phyloP scores from a whole-genome alignment of 2,888 invertebrate genomes.

The Chaitophorus viminalis region DNA sequence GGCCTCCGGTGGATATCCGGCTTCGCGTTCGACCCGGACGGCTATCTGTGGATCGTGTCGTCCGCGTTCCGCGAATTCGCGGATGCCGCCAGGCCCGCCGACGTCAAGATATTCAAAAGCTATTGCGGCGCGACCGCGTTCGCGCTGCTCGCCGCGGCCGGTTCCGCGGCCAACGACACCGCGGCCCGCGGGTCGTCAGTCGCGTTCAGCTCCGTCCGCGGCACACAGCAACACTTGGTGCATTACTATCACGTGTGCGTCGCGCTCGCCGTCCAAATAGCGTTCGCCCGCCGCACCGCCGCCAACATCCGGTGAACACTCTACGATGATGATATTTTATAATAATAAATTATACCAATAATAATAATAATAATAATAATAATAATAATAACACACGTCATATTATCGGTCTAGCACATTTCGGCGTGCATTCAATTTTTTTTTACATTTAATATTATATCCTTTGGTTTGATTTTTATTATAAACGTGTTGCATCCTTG shows the following conservation, averaged over 20 bases:
- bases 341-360: no score
- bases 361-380: no score
- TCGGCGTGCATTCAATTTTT: no score
- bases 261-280: neutral
- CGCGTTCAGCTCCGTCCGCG: neutral
- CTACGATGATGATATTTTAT: no score
- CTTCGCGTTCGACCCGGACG: conserved; percentile 43
- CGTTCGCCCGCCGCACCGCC: neutral
- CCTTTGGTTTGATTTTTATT: no score
- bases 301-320: no score
- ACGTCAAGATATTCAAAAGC: conserved; percentile 17
- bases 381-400: no score
- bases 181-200: neutral
- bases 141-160: conserved; percentile 13
- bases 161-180: neutral
- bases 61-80: conserved; percentile 5
- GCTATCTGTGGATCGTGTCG: conserved; percentile 45
- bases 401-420: no score
- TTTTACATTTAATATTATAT: no score
- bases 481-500: no score
- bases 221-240: neutral
- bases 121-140: conserved; percentile 46
- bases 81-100: neutral
- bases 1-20: conserved; percentile 33
- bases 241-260: no score